Evolutionary conservation across 2,797 vertebrate species (phyloP), one percentile per base, ranked within the genome.

Genomic region (Takifugu ocellatus): DNA sequence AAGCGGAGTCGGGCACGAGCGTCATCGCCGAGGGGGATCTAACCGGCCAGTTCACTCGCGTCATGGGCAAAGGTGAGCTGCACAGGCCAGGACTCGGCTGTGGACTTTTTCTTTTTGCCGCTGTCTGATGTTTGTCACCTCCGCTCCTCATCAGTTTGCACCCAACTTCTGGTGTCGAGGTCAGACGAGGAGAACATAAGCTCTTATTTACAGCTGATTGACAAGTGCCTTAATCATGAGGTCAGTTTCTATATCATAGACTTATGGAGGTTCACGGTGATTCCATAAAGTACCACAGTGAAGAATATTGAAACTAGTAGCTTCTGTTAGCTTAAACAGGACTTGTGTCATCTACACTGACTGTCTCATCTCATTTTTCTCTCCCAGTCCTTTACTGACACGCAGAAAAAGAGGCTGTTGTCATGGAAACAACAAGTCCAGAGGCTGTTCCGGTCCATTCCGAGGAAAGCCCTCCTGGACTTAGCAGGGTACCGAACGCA

Each of bases 391-490:
- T 98, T 99, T 88, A 95, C 94, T 56, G 96, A 98, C 88, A 94
- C 94, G 2, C 96, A 97, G 93, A 98, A 97, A 91, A 99, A 98
- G 92, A 93, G 97, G 76, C 83, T 98, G 92, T 93, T 98, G 93
- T 98, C 97, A 90, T 98, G 96, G 97, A 98, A 98, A 93, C 97
- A 98, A 88, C 97, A 99, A 91, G 96, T 99, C 87, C 97, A 98
- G 91, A 95, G 96, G 89, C 94, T 98, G 81, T 98, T 98, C 85
- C 92, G 97, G 87, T 96, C 95, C 84, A 96, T 98, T 89, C 96
- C 97, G 71, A 93, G 97, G 91, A 98, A 97, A 92, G 94, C 94
- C 85, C 92, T 97, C 63, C 88, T 98, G 82, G 97, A 99, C 90
- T 91, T 99, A 65, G 93, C 95, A 25, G 94, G 94, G 68, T 98